Evolutionary conservation across 2,888 invertebrate genomes (phyloP), one percentile per base, ranked within the genome.

Genomic region (Athalia circularis): DNA sequence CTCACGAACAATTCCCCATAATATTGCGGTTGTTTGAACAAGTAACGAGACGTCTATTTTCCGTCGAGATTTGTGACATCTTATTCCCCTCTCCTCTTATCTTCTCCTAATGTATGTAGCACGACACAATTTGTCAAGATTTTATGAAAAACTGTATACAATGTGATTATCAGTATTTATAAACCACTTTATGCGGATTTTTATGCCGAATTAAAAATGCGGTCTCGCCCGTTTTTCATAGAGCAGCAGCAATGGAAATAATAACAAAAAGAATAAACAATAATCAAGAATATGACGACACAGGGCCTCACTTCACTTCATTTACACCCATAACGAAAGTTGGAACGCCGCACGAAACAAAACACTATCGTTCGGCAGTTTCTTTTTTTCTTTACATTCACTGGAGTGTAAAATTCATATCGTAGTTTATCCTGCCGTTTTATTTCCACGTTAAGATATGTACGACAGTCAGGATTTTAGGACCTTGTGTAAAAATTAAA

Each of bases 331-430:
- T 54, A 5, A 54, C 70, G 29, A 29, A 29, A 29, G 29, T 29
- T 29, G 29, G 29, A 29, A 29, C 59, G 72, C 57, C 59, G 59
- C 47, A 52, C 59, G 72, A 59, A 72, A 72, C 59, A 57, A 72
- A 72, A 72, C 72, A 72, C 72, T 59, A 72, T 57, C 72, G 57
- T 72, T n/a, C n/a, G 9, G 59, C 47, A 11, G n/a, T 9, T 29
- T n/a, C n/a, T n/a, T n/a, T n/a, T n/a, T n/a, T n/a, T n/a, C n/a
- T n/a, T 29, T 29, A 29, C 2, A 29, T 29, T 29, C 29, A 29
- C 29, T 2, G 29, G 2, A 1, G 29, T 29, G 29, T 29, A 29
- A 29, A 29, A 29, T 29, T 29, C 2, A 29, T 29, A 29, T 29
- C 2, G 29, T 29, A 29, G 29, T 29, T 29, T 29, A 29, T 29